Conservation (phyloP, 92 coral and sea anemone species). For the Parazoanthus swiftii region DNA sequence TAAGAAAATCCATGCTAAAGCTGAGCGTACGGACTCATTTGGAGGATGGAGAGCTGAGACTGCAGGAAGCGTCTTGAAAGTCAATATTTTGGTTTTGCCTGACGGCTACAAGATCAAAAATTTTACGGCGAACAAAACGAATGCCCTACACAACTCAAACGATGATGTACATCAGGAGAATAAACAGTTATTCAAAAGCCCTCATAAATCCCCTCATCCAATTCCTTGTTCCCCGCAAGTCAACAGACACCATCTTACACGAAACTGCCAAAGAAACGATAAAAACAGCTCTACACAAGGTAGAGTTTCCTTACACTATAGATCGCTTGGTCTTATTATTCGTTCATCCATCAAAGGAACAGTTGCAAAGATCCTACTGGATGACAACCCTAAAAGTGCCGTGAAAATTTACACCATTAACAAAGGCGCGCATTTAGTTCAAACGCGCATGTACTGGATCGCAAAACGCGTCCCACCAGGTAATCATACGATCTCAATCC, state of each 20-base stretch:
- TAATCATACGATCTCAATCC: slow-evolving; percentile 45
- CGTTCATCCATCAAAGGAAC: background rate
- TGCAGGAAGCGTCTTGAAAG: slow-evolving; percentile 52
- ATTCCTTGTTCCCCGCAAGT: too few relatives aligned
- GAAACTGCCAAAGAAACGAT: background rate
- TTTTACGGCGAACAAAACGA: background rate
- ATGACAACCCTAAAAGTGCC: slow-evolving; percentile 40
- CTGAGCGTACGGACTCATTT: slow-evolving; percentile 68
- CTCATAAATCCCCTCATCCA: background rate
- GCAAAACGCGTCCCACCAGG: slow-evolving; percentile 49
- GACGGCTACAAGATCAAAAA: background rate
- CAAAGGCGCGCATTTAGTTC: slow-evolving; percentile 53
- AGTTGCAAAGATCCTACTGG: slow-evolving; percentile 45
- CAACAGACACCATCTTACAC: background rate
- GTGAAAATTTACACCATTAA: slow-evolving; percentile 31
- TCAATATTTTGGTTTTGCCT: slow-evolving; percentile 53
- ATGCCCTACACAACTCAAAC: background rate
- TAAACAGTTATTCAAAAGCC: too few relatives aligned
- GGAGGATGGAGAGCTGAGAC: slow-evolving; percentile 67
- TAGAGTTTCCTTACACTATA: background rate
- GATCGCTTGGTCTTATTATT: background rate
- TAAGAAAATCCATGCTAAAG: background rate
- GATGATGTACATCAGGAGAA: too few relatives aligned
- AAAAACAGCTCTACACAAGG: background rate
- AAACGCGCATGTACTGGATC: slow-evolving; percentile 53